These are phyloP conservation scores for Scleropages formosus DNA, from an alignment of 2,797 vertebrate species.

Conservation along the genomic window DNA sequence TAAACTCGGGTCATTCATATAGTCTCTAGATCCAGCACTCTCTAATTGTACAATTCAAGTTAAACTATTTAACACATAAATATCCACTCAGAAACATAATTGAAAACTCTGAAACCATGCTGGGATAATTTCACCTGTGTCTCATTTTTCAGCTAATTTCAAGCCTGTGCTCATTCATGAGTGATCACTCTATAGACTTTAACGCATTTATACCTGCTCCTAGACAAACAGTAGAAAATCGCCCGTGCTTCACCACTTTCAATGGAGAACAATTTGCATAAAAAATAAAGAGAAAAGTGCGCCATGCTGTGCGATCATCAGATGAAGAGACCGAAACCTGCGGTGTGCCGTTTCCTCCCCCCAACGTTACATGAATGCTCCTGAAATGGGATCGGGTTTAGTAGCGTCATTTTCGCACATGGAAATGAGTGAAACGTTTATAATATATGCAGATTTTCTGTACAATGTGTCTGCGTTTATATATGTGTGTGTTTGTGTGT, in stretches of 20 bases:
- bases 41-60: slow-evolving; percentile 24
- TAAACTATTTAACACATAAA: slow-evolving; percentile 25
- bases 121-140: slow-evolving; percentile 29
- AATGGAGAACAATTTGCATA: slow-evolving; percentile 34
- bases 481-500: too few relatives aligned
- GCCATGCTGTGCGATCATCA: slow-evolving; percentile 8
- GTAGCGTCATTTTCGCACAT: too few relatives aligned
- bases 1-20: background rate
- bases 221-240: slow-evolving; percentile 31
- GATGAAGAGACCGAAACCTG: background rate
- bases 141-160: slow-evolving; percentile 22
- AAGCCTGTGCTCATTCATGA: slow-evolving; percentile 19
- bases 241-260: slow-evolving; percentile 17
- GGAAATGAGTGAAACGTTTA: too few relatives aligned
- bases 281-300: slow-evolving; percentile 28
- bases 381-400: background rate
- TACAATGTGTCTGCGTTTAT: too few relatives aligned
- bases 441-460: too few relatives aligned
- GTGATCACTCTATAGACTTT: slow-evolving; percentile 24
- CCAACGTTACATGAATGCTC: background rate
- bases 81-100: slow-evolving; percentile 23
- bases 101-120: slow-evolving; percentile 25
- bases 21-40: slow-evolving; percentile 1
- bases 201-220: slow-evolving; percentile 27
- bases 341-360: background rate